Conservation (phyloP, 1,140 invertebrate genomes). For the Bombus soroeensis region DNA sequence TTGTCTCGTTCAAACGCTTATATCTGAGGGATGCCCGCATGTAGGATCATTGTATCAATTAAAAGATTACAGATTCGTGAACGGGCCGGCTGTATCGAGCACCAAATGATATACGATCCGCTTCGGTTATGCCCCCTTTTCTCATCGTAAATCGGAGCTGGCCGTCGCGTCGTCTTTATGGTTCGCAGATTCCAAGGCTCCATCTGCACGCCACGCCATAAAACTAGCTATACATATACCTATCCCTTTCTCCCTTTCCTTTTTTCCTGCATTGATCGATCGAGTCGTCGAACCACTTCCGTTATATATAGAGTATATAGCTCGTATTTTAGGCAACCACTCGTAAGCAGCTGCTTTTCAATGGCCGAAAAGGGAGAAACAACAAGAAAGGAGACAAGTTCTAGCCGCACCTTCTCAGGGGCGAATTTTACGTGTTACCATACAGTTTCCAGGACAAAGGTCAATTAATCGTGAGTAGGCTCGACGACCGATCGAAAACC, state of each 20-base stretch:
- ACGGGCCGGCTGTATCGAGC: background rate
- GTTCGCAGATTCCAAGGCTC: conserved; percentile 33
- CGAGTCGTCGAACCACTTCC: conserved; percentile 44
- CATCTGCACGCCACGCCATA: conserved; percentile 42
- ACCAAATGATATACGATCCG: conserved; percentile 9
- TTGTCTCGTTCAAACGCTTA: background rate
- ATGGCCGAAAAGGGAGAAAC: conserved; percentile 27
- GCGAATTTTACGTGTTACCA: conserved; percentile 13
- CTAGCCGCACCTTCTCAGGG: background rate
- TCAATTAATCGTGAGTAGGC: conserved; percentile 75
- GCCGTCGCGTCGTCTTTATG: conserved; percentile 30
- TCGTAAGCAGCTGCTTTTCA: conserved; percentile 63
- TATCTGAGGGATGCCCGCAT: background rate
- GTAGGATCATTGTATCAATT: background rate
- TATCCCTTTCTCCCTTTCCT: background rate
- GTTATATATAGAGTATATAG: conserved; percentile 33
- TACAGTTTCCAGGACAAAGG: conserved; percentile 4
- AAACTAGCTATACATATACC: conserved; percentile 39
- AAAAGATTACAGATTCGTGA: background rate
- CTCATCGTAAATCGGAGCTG: conserved; percentile 38
- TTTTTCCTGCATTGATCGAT: conserved; percentile 45
- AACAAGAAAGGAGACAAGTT: conserved; percentile 20
- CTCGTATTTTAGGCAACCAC: conserved; percentile 58
- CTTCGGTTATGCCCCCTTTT: conserved; percentile 23
- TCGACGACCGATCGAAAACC: conserved; percentile 64